These are phyloP conservation scores for Thaleichthys pacificus DNA, from an alignment of 2,797 vertebrate species.

Conservation along the genomic window DNA sequence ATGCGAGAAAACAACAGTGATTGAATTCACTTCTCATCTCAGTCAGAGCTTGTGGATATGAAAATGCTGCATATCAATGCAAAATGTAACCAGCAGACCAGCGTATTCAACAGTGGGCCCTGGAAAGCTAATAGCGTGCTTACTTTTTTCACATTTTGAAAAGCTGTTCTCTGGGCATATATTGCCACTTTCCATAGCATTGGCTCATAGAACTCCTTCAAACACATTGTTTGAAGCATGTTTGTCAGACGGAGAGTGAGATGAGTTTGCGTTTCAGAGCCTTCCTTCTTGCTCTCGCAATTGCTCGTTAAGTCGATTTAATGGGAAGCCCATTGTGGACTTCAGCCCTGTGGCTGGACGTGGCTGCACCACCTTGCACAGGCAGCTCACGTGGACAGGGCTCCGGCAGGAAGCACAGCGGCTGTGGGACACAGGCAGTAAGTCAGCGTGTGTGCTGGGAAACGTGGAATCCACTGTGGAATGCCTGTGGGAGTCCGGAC, in stretches of 20 bases:
- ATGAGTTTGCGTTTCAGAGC: background rate
- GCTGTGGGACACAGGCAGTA: constrained; percentile 24
- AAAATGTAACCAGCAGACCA: no score
- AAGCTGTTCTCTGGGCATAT: background rate
- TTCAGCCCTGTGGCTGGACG: background rate
- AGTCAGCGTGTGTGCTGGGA: constrained; percentile 25
- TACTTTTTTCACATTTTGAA: background rate
- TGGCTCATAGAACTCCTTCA: background rate
- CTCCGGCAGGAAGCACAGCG: constrained; percentile 34
- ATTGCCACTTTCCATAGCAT: background rate
- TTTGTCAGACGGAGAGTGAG: background rate
- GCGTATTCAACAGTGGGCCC: no score
- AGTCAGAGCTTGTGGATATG: no score
- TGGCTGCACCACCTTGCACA: constrained; percentile 20
- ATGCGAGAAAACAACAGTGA: no score
- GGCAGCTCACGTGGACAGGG: constrained; percentile 6
- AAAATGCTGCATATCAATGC: background rate
- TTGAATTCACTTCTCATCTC: no score
- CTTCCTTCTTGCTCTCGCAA: background rate
- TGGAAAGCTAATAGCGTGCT: no score
- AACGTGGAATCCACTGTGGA: constrained; percentile 20
- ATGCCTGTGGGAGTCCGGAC: constrained; percentile 43
- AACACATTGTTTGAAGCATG: background rate
- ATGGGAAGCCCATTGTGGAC: constrained; percentile 5
- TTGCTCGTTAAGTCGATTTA: background rate